A percentile compares a stretch with the other conserved stretches of the same genome.
Evolutionary conservation across 2,888 invertebrate genomes (phyloP).

Genomic region (Phortica okadai): DNA sequence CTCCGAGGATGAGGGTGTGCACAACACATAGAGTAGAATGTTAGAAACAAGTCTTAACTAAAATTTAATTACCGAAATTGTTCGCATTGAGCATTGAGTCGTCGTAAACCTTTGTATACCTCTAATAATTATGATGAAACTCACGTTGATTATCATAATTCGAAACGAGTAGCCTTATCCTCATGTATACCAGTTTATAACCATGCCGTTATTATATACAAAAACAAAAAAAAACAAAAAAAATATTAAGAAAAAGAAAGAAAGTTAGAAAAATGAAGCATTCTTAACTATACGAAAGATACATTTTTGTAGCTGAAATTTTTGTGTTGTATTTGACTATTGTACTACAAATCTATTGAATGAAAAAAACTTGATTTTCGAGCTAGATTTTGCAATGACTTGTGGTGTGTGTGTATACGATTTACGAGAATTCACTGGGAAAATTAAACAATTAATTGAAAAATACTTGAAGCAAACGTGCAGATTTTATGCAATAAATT

Average conservation of each 20-base stretch:
- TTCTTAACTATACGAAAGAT: slow-evolving; percentile 16
- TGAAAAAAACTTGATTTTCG: too few relatives aligned
- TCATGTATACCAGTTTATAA: slow-evolving; percentile 76
- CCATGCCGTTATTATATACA: slow-evolving; percentile 12
- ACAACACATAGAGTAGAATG: slow-evolving; percentile 69
- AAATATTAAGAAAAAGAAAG: neutral
- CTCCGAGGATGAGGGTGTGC: slow-evolving; percentile 76
- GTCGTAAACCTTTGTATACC: slow-evolving; percentile 63
- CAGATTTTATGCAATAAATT: slow-evolving; percentile 44
- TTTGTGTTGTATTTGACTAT: slow-evolving; percentile 57
- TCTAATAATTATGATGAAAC: slow-evolving; percentile 25
- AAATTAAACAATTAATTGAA: too few relatives aligned
- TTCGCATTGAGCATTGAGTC: slow-evolving; percentile 32
- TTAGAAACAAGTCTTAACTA: slow-evolving; percentile 19
- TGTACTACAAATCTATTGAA: neutral
- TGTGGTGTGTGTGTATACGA: too few relatives aligned
- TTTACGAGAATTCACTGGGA: too few relatives aligned
- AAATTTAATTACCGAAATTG: slow-evolving; percentile 20
- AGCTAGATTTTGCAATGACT: too few relatives aligned
- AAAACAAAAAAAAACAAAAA: neutral
- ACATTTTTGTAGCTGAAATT: slow-evolving; percentile 40
- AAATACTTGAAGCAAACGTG: too few relatives aligned
- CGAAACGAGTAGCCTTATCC: slow-evolving; percentile 76
- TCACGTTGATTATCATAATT: slow-evolving; percentile 32
- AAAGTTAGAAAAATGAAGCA: neutral